Evolutionary conservation across 2,797 vertebrate genomes (phyloP).

Genomic region (Coregonus sp.): DNA sequence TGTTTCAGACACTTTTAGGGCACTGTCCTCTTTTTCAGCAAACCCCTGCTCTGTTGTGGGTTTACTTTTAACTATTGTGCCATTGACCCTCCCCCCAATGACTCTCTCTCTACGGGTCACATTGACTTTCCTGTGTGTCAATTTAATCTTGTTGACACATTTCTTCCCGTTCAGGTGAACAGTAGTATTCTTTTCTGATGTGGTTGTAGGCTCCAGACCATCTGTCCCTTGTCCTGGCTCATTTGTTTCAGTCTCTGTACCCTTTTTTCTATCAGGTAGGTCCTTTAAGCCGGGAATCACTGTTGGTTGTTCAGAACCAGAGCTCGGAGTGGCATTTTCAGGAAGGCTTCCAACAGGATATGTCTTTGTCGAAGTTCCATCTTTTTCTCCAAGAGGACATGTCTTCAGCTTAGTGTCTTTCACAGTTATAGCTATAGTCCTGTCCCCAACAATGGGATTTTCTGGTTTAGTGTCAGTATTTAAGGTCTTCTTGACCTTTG

Average conservation of each 20-base stretch:
- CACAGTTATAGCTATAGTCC: constrained; percentile 7
- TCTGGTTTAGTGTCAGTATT: constrained; percentile 29
- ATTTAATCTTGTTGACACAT: constrained; percentile 65
- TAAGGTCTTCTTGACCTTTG: constrained; percentile 20
- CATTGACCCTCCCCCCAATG: constrained; percentile 33
- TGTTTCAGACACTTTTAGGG: not conserved
- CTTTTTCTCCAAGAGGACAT: constrained; percentile 7
- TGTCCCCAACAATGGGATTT: constrained; percentile 12
- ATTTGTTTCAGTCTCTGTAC: constrained; percentile 22
- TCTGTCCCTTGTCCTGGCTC: constrained; percentile 15
- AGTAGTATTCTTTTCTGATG: constrained; percentile 28
- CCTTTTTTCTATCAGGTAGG: constrained; percentile 41
- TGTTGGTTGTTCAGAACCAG: constrained; percentile 23
- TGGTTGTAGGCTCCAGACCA: constrained; percentile 3
- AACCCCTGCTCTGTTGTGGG: not conserved
- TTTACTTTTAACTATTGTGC: constrained; percentile 1
- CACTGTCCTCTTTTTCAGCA: not conserved
- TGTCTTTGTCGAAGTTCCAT: not conserved
- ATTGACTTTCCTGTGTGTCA: constrained; percentile 54
- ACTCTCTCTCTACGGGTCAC: constrained; percentile 31
- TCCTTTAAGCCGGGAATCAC: constrained; percentile 28
- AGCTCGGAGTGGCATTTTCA: constrained; percentile 31
- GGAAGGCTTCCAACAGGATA: constrained; percentile 29
- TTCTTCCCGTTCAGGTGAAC: constrained; percentile 50
- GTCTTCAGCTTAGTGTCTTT: constrained; percentile 20